Evolutionary conservation across 2,797 vertebrate species (phyloP).

Genomic region (Melanotaenia parkinsoni): DNA sequence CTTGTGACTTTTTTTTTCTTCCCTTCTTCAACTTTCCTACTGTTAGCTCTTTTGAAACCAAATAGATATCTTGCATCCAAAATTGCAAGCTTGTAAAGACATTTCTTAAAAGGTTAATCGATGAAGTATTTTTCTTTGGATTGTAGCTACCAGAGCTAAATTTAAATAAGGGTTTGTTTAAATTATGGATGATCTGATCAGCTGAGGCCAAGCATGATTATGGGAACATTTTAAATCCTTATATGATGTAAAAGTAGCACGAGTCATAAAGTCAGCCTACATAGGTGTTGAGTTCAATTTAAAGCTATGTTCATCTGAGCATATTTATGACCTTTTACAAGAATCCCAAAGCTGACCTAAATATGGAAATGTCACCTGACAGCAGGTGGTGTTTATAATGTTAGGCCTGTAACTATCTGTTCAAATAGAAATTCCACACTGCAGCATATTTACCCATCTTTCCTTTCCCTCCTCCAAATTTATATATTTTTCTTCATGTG

Average conservation of each 20-base stretch:
- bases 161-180: too few relatives aligned
- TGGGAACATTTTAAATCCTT: not conserved
- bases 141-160: too few relatives aligned
- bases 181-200: too few relatives aligned
- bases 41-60: not conserved
- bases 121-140: not conserved
- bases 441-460: too few relatives aligned
- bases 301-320: not conserved
- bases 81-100: not conserved
- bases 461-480: too few relatives aligned
- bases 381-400: not conserved
- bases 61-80: not conserved
- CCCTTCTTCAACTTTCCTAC: not conserved
- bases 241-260: not conserved
- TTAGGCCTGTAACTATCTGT: too few relatives aligned
- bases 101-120: not conserved
- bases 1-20: not conserved
- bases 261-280: not conserved
- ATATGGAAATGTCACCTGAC: not conserved
- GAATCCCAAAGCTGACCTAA: not conserved
- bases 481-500: slow-evolving; percentile 32
- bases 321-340: not conserved
- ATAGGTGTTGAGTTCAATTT: not conserved
- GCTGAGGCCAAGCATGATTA: not conserved
- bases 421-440: too few relatives aligned